Percentiles rank a stretch among this genome's conserved stretches.
Evolutionary conservation across 2,888 invertebrate genomes (phyloP).

Genomic region (Campopleginae sp.): DNA sequence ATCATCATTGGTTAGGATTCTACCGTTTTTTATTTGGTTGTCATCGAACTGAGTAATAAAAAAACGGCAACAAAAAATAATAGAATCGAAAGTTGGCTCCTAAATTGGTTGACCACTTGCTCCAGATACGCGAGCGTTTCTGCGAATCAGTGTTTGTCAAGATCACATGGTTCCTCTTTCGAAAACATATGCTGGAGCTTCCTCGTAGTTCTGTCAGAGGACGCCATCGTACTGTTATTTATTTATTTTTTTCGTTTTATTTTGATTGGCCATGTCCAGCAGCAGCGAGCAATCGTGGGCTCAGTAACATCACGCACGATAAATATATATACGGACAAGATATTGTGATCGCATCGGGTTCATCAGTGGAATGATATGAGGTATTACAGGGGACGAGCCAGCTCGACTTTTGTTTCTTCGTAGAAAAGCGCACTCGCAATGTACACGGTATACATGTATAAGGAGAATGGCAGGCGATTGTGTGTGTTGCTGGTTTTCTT

Average conservation of each 20-base stretch:
- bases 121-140: not conserved
- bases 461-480: not conserved
- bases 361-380: constrained; percentile 5
- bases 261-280: constrained; percentile 39
- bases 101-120: too few relatives aligned
- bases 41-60: not conserved
- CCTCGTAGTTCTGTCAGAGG: constrained; percentile 49
- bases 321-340: constrained; percentile 35
- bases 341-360: constrained; percentile 61
- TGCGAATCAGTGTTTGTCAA: constrained; percentile 15
- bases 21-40: not conserved
- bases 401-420: constrained; percentile 10
- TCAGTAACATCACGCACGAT: constrained; percentile 59
- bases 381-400: not conserved
- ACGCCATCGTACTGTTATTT: constrained; percentile 53
- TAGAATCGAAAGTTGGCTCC: not conserved
- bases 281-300: constrained; percentile 54
- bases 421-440: not conserved
- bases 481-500: constrained; percentile 24
- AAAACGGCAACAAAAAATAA: not conserved
- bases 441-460: not conserved
- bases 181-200: constrained; percentile 47
- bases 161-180: constrained; percentile 46
- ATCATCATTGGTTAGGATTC: too few relatives aligned
- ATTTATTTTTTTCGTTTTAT: constrained; percentile 29